A percentile compares a stretch with the other conserved stretches of the same genome.
Conservation (phyloP, 2,888 invertebrate genomes). For the Nephrotoma flavescens region DNA sequence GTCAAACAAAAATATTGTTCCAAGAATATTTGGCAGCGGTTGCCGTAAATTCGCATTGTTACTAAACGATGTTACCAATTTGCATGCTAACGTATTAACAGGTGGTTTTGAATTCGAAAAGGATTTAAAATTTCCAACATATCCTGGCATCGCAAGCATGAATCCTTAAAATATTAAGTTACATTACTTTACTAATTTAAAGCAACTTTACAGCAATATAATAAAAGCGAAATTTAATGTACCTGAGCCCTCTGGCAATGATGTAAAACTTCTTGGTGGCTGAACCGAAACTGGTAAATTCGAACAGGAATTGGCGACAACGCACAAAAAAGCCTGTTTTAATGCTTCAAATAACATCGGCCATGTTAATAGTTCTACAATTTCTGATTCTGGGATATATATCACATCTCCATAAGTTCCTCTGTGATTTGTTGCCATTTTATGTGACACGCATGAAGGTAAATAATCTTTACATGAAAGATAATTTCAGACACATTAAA, state of each 20-base stretch:
- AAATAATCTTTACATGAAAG: too few species aligned
- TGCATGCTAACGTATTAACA: constrained; percentile 31
- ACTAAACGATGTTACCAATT: constrained; percentile 33
- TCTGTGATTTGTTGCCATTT: neutral
- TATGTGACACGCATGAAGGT: neutral
- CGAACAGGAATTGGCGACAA: constrained; percentile 9
- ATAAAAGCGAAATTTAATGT: neutral
- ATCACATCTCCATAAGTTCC: neutral
- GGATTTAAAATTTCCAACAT: constrained; percentile 24
- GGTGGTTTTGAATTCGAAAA: constrained; percentile 10
- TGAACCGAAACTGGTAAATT: constrained; percentile 20
- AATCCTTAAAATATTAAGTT: neutral
- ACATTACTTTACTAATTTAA: neutral
- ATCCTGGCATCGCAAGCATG: constrained; percentile 30
- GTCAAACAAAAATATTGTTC: constrained; percentile 34
- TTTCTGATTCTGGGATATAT: neutral
- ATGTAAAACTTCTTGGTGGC: constrained; percentile 24
- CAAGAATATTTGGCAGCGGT: constrained; percentile 29
- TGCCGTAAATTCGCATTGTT: constrained; percentile 22
- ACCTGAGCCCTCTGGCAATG: constrained; percentile 5
- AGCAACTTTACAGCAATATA: neutral
- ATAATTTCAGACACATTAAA: too few species aligned
- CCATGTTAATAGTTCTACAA: constrained; percentile 24
- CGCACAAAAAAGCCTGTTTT: constrained; percentile 28
- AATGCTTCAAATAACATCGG: constrained; percentile 26